Base-by-base conservation (phyloP, 2,113 vertebrate species). In the Indri indri region DNA sequence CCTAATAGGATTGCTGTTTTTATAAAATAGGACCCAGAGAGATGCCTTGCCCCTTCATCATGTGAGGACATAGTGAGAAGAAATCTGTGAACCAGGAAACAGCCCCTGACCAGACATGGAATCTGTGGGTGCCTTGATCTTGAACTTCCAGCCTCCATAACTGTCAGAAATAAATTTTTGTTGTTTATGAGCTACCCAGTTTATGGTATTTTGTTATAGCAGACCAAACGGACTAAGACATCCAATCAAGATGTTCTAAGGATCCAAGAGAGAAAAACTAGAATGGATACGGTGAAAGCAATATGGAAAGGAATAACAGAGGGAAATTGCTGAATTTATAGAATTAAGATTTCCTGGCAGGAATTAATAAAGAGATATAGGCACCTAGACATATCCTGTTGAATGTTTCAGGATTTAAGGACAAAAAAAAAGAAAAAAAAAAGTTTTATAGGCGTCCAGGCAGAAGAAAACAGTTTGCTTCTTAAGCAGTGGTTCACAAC, bases 241-340 rank as follows among this genome's bases (percentile, higher is more conserved):
- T 13, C 23, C 34, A 87, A 59, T 89, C 57, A 96, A 76, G 13
- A 32, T 80, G 42, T 59, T 37, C 63, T 89, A 86, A 86, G 70
- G 65, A 88, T 85, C n/a, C n/a, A 85, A 96, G 80, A 82, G 47
- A 91, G 74, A 94, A 73, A 81, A 76, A 95, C 63, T 7, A 88
- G 25, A 80, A 63, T 23, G 1, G 13, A 61, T 87, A 66, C 14
- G 10, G 30, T 57, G 18, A 30, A 74, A 63, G 34, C 42, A 27
- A 47, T 71, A 89, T 57, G 68, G 59, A 63, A 94, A 90, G 30
- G 2, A 84, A 71, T 42, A 77, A 61, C 25, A 76, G 34, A 71
- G 54, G 20, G 66, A 82, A 81, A 71, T 88, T 61, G 4, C 52
- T 54, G 86, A 61, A 52, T 54, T 96, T 54, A 57, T 84, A 74